A percentile compares a stretch with the other conserved stretches of the same genome.
These are phyloP conservation scores for Tupaia tana DNA, from an alignment of 2,113 vertebrate genomes.

Conservation along the genomic window DNA sequence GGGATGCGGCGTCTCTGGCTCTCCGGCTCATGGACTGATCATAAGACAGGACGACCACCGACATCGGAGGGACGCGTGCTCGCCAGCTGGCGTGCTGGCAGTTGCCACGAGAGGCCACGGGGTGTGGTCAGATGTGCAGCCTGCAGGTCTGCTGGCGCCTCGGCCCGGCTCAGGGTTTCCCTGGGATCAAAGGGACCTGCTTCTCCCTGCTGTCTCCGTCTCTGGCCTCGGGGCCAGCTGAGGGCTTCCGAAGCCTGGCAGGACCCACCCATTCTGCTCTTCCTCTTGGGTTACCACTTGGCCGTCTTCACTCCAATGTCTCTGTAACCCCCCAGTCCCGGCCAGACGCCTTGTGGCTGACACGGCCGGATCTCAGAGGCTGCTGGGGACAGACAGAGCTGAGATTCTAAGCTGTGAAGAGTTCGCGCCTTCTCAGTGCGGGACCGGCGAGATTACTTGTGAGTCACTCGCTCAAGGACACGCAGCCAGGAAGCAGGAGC, in stretches of 20 bases:
- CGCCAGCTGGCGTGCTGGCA: constrained; percentile 1
- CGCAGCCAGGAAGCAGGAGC: not conserved
- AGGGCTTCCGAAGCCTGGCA: not conserved
- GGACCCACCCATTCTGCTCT: not conserved
- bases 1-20: too few species aligned
- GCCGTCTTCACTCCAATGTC: constrained; percentile 34
- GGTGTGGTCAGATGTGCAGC: constrained; percentile 39
- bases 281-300: constrained; percentile 16
- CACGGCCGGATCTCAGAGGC: not conserved
- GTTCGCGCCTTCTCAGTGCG: not conserved
- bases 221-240: not conserved
- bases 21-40: too few species aligned
- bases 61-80: not conserved
- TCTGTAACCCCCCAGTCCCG: not conserved
- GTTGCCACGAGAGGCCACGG: not conserved
- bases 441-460: not conserved
- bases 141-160: not conserved
- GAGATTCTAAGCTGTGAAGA: not conserved
- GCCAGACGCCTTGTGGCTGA: not conserved
- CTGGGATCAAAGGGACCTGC: constrained; percentile 11
- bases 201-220: not conserved
- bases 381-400: not conserved
- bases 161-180: not conserved
- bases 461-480: not conserved
- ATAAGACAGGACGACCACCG: not conserved